Evolutionary conservation across 2,797 vertebrate species (phyloP), one percentile per base, ranked within the genome.

Genomic region (Percopsis omiscomaycus): DNA sequence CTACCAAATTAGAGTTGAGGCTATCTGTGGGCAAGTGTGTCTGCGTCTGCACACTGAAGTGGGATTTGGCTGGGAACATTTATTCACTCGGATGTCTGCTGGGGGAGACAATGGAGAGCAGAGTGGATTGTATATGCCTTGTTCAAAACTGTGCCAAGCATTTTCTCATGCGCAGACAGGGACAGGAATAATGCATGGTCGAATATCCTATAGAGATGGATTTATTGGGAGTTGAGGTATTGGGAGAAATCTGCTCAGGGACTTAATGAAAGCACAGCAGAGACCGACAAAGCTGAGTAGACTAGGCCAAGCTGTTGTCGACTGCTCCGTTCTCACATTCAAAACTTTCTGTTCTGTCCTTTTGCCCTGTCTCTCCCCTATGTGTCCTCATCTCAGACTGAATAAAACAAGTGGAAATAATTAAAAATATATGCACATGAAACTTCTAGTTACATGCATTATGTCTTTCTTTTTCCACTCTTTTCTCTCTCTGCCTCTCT

Each of bases 151-250:
- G 73, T 51, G 67, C 30, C 4, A n/a, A 71, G 61, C 9, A 2
- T 47, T 75, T 71, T 69, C 62, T 62, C 61, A 50, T 64, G 55
- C 60, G 42, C 64, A 64, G 78, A 72, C 77, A 84, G 75, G 71
- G 70, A 72, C 70, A 68, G 59, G 64, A 81, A 87, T 85, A 86
- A 89, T 84, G 68, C 62, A 3, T 12, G 22, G 70, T 27, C 83
- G 83, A 86, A 82, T 86, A 74, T 83, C 79, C 86, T 69, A 77
- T 49, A 57, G 81, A 87, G 82, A 82, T 72, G 77, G 82, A 79
- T 82, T 84, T 85, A 84, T 78, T 67, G 68, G 66, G 70, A 80
- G 78, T 76, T 74, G 80, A 83, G 77, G 79, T 73, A 72, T 85
- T 78, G 73, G 76, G 71, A 82, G 75, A 85, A 84, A 89, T 89